Evolutionary conservation across 2,888 invertebrate species (phyloP).

Genomic region (Strigamia transsilvanica): DNA sequence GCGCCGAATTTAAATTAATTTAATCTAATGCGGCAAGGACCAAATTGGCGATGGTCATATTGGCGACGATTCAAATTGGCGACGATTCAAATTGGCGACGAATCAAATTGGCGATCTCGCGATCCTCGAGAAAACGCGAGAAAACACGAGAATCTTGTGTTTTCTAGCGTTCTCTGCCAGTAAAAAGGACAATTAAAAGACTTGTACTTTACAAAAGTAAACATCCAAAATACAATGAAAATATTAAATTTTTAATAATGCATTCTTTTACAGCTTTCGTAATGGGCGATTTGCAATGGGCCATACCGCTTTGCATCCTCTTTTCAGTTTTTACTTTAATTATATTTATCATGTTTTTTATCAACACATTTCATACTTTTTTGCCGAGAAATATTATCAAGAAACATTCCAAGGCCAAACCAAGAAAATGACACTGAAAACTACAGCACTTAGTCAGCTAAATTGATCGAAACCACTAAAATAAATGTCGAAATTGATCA

Average conservation of each 20-base stretch:
- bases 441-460: neutral
- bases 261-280: neutral
- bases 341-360: neutral
- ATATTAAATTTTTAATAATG: neutral
- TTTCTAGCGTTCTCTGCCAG: too few relatives aligned
- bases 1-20: too few relatives aligned
- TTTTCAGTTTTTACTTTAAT: neutral
- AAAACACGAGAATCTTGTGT: too few relatives aligned
- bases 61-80: too few relatives aligned
- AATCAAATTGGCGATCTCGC: too few relatives aligned
- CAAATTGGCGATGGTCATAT: too few relatives aligned
- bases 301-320: neutral
- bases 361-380: neutral
- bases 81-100: too few relatives aligned
- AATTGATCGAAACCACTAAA: too few relatives aligned
- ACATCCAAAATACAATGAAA: neutral
- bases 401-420: neutral
- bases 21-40: too few relatives aligned
- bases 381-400: neutral
- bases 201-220: slow-evolving; percentile 9
- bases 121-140: too few relatives aligned
- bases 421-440: neutral
- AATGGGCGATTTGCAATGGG: neutral
- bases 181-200: slow-evolving; percentile 28
- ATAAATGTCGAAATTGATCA: too few relatives aligned